Evolutionary conservation across 2,888 invertebrate genomes (phyloP), one percentile per base, ranked within the genome.

Genomic region (Cosmopolites sordidus): DNA sequence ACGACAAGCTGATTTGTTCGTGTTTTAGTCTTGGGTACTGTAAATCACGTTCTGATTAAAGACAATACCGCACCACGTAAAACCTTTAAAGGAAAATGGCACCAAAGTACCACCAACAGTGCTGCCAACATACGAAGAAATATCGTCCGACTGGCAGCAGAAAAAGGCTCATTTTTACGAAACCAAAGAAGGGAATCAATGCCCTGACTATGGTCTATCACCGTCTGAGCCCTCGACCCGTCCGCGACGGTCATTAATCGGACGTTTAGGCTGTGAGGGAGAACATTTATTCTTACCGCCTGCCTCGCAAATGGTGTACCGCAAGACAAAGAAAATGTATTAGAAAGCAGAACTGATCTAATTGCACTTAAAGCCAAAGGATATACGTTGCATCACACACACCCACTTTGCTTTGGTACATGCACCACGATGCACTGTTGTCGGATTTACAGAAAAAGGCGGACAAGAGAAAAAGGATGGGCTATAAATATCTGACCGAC

Each of bases 271-370:
- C 51, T 49, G 41, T 38, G 37, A 22, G 42, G 27, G 16, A 40
- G 17, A 39, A 41, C 43, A 46, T 17, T 50, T 47, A 43, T 47
- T 43, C 49, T 22, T n/a, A n/a, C n/a, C n/a, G 12, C 33, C 33
- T 12, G 48, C 42, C 42, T 48, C 43, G 49, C 47, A 46, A 22
- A 50, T 51, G 38, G 47, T 33, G 4, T 50, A 55, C 51, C 55
- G 55, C 47, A 16, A 51, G 45, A 56, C 56, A 56, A 56, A 56
- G 56, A 41, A 56, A 56, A 51, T 51, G 48, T 47, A 55, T 56
- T 56, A 51, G 56, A 56, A 56, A 56, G 56, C 51, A 51, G 43
- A 43, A 54, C 43, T 46, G 47, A 45, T 49, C 54, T 55, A 51
- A 55, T 55, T 55, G 55, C 48, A 43, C 27, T 42, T 41, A 33